These are phyloP conservation scores for Idaea straminata DNA, from an alignment of 2,888 invertebrate species.

Conservation along the genomic window DNA sequence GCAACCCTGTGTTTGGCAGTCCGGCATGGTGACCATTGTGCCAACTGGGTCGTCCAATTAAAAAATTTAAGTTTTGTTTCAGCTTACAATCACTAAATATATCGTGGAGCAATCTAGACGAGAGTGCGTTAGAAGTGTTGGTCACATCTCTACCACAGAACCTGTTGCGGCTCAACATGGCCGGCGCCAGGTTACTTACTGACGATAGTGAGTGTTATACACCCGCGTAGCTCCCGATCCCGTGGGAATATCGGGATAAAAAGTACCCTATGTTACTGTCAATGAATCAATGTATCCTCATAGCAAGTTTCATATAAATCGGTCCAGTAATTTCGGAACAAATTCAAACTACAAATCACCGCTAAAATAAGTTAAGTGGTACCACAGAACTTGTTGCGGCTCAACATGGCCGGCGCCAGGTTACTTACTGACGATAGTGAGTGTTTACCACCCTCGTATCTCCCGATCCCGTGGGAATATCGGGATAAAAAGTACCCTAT, in stretches of 20 bases:
- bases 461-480: neutral
- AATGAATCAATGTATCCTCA: neutral
- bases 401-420: conserved; percentile 92
- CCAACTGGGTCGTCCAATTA: too few species aligned
- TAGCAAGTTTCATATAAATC: too few species aligned
- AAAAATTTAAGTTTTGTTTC: too few species aligned
- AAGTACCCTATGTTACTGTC: too few species aligned
- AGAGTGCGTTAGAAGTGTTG: conserved; percentile 75
- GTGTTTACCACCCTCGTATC: conserved; percentile 35
- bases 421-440: conserved; percentile 87
- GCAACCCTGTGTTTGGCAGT: too few species aligned
- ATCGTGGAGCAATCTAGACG: conserved; percentile 88
- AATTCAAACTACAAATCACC: too few species aligned
- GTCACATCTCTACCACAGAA: conserved; percentile 70
- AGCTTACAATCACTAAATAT: conserved; percentile 87
- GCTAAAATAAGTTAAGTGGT: too few species aligned
- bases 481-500: too few species aligned
- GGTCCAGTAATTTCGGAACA: too few species aligned
- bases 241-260: too few species aligned
- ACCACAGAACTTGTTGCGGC: conserved; percentile 83
- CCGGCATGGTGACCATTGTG: too few species aligned
- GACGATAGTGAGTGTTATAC: conserved; percentile 83
- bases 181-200: conserved; percentile 88
- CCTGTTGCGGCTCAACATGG: conserved; percentile 87
- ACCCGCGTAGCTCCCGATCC: neutral